Evolutionary conservation across 1,140 invertebrate species (phyloP).

Genomic region (Drosophila pectinifera): DNA sequence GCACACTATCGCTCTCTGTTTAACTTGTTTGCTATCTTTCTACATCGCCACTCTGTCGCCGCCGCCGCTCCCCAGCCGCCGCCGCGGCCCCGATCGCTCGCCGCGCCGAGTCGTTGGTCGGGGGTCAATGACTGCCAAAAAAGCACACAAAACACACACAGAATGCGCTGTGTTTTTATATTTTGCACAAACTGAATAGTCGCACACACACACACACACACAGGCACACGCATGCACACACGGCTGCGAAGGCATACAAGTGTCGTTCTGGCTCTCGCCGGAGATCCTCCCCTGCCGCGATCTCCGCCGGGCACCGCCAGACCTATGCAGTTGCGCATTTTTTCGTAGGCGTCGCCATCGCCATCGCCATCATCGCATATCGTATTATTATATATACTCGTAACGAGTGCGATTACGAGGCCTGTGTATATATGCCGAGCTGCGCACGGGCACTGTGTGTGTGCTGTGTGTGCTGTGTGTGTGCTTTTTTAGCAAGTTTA

Average conservation of each 20-base stretch:
- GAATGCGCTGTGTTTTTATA: constrained; percentile 23
- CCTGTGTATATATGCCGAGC: constrained; percentile 14
- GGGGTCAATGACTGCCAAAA: constrained; percentile 81
- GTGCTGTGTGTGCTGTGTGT: too few species aligned
- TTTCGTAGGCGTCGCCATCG: constrained; percentile 76
- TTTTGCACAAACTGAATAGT: constrained; percentile 76
- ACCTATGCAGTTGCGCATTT: constrained; percentile 76
- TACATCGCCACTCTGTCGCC: constrained; percentile 50
- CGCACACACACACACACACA: constrained; percentile 37
- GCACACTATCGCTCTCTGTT: constrained; percentile 70
- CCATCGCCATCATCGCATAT: constrained; percentile 12
- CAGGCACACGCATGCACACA: constrained; percentile 27
- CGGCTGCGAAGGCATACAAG: constrained; percentile 59
- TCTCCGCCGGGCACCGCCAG: not conserved
- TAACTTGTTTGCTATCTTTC: constrained; percentile 82
- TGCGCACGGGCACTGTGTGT: constrained; percentile 30
- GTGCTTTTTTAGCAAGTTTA: constrained; percentile 58
- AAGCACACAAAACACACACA: constrained; percentile 37
- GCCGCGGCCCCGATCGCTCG: constrained; percentile 62
- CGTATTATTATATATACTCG: constrained; percentile 11
- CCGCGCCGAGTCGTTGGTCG: constrained; percentile 43
- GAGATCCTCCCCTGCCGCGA: constrained; percentile 1
- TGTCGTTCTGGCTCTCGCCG: constrained; percentile 66
- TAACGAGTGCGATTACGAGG: not conserved
- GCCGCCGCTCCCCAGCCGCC: constrained; percentile 1